phyloP scores from a whole-genome alignment of 2,797 vertebrate genomes.

The Halcyon badia region DNA sequence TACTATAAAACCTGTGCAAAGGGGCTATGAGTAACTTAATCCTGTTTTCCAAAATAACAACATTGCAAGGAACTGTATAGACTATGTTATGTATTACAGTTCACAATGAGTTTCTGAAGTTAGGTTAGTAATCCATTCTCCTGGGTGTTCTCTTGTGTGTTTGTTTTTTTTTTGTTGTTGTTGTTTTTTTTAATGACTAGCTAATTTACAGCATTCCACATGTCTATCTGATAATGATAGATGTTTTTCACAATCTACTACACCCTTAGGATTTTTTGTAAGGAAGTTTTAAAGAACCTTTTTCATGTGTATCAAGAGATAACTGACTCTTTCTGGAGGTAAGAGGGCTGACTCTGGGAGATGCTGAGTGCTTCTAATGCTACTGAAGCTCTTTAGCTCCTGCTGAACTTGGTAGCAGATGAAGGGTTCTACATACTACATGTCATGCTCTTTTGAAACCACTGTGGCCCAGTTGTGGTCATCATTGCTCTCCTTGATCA shows the following conservation, averaged over 20 bases:
- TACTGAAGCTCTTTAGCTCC: background rate
- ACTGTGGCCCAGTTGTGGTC: background rate
- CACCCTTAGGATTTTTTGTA: background rate
- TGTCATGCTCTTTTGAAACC: background rate
- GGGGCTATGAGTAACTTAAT: background rate
- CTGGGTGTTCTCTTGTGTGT: background rate
- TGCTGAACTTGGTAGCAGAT: background rate
- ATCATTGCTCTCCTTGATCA: background rate
- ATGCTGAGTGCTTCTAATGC: background rate
- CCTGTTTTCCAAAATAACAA: background rate
- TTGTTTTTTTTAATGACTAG: background rate
- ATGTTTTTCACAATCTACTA: background rate
- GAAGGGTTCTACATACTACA: background rate
- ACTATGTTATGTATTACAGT: background rate
- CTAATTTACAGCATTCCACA: background rate
- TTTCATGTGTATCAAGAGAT: background rate
- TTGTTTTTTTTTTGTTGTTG: rapidly evolving
- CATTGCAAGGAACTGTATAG: background rate
- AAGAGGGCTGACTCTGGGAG: background rate
- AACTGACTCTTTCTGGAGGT: background rate
- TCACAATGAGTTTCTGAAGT: background rate
- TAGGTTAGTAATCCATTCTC: background rate
- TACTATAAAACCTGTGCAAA: background rate
- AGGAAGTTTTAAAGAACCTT: background rate
- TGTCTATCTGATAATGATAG: background rate